Evolutionary conservation across 30 jellyfish, hydroid and myxozoan genomes (phyloP), one percentile per base, ranked within the genome.

Genomic region (Aurelia aurita): DNA sequence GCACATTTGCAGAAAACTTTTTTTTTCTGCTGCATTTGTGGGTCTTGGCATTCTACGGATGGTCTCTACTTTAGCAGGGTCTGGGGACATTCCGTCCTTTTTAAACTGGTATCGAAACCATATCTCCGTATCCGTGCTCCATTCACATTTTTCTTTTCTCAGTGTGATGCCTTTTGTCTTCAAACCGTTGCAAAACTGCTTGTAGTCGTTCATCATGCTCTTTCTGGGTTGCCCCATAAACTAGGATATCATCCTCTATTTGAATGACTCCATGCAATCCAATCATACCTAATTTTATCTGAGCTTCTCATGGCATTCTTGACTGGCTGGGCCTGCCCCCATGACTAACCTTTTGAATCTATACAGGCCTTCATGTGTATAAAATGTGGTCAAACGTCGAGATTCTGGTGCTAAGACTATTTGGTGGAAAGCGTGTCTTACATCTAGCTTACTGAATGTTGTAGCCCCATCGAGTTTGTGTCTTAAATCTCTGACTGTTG

Each of bases 281-380:
- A 9, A 70, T 57, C 43, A 70, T 70, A 28, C 83, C 60, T 31
- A 26, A 57, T n/a, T n/a, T n/a, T n/a, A n/a, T 28, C 83, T 13
- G 59, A 74, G 78, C 51, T 68, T 13, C 60, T 74, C 87, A 57
- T 74, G 87, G 49, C 45, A 74, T 54, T 74, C 87, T 27, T 74
- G 87, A 39, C 79, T 47, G 53, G 87, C 87, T 43, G 87, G 87
- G 26, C 80, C 79, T 22, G 87, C 87, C 20, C 87, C 87, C 78
- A 47, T 51, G 47, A 74, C 87, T n/a, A 74, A 58, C 29, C 87
- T 58, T 57, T 28, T 74, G 54, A 74, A 74, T 28, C 87, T 54
- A 54, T 74, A 28, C 22, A 74, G 29, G 83, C 83, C 83, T 47
- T 70, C 83, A 47, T 70, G 83, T 20, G 83, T 31, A 45, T 70